phyloP scores from a whole-genome alignment of 2,888 invertebrate species.

The Nomada hirtipes region DNA sequence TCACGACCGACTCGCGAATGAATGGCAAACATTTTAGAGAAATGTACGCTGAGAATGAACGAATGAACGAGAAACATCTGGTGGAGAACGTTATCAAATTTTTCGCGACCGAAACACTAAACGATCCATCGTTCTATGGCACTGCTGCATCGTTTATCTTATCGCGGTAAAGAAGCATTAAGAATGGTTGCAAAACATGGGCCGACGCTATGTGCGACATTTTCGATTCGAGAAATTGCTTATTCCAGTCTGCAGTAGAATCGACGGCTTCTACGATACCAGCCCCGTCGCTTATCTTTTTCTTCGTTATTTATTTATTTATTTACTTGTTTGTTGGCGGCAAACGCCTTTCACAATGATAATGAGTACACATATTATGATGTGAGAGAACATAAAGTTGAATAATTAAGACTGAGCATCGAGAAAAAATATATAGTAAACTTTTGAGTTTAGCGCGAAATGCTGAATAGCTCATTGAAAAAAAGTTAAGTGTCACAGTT shows the following conservation, averaged over 20 bases:
- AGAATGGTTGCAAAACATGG: conserved; percentile 19
- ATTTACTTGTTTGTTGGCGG: too few species aligned
- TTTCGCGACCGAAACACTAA: conserved; percentile 12
- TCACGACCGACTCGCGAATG: neutral
- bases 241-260: neutral
- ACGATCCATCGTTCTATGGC: conserved; percentile 11
- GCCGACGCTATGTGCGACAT: neutral
- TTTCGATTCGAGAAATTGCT: neutral
- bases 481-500: too few species aligned
- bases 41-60: neutral
- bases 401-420: too few species aligned
- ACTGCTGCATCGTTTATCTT: conserved; percentile 34
- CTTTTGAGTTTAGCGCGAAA: too few species aligned
- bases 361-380: too few species aligned
- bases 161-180: conserved; percentile 28
- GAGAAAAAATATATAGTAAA: too few species aligned
- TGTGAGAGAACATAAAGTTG: too few species aligned
- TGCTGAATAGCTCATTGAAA: too few species aligned
- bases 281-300: too few species aligned
- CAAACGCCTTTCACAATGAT: too few species aligned
- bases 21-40: neutral
- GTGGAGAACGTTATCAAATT: conserved; percentile 7
- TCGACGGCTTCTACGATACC: neutral
- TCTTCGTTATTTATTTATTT: neutral
- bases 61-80: neutral